Evolutionary conservation across 1,140 invertebrate species (phyloP).

Genomic region (Teleopsis dalmanni): DNA sequence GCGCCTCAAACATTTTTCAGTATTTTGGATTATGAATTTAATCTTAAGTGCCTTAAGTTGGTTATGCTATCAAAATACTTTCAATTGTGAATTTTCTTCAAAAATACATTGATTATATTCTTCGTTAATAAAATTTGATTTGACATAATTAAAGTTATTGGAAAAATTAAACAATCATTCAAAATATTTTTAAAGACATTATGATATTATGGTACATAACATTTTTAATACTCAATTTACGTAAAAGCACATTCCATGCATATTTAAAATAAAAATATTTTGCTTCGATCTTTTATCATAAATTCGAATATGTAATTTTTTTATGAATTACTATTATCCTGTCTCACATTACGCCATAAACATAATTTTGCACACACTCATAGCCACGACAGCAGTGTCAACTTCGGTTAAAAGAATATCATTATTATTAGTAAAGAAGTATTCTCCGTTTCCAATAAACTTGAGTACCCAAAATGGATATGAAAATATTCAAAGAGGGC

Average conservation of each 20-base stretch:
- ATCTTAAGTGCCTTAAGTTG: too few relatives aligned
- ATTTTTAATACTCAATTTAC: too few relatives aligned
- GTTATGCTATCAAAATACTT: too few relatives aligned
- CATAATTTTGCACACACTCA: background rate
- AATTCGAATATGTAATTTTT: background rate
- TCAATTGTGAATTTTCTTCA: too few relatives aligned
- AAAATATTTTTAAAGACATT: too few relatives aligned
- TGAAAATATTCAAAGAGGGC: background rate
- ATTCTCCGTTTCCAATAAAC: slow-evolving; percentile 38
- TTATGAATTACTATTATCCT: background rate
- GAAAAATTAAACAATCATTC: too few relatives aligned
- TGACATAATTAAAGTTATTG: too few relatives aligned
- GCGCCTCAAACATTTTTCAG: background rate
- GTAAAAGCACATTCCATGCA: too few relatives aligned
- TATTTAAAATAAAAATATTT: background rate
- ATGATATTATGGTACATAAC: too few relatives aligned
- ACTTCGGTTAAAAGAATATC: background rate
- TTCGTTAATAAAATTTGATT: too few relatives aligned
- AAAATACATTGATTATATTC: too few relatives aligned
- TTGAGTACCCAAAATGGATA: slow-evolving; percentile 24
- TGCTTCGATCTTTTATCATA: background rate
- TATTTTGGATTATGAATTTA: slow-evolving; percentile 5
- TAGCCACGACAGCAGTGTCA: background rate
- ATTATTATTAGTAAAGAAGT: slow-evolving; percentile 6
- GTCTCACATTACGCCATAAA: background rate